Percentiles rank a stretch among this genome's conserved stretches.
Conservation (phyloP, 2,797 vertebrate species). For the Peromyscus attwateri region DNA sequence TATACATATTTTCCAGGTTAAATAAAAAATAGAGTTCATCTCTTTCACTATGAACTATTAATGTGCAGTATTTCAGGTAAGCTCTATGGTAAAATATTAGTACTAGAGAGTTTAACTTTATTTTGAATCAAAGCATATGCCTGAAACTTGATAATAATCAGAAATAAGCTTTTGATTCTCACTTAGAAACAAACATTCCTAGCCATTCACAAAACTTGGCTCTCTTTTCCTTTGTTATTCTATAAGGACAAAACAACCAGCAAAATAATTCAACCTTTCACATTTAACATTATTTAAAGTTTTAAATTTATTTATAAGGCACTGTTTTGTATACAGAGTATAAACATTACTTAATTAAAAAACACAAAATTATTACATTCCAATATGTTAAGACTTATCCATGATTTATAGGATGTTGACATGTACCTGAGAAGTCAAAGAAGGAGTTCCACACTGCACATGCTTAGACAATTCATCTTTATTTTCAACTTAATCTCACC, state of each 20-base stretch:
- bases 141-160: background rate
- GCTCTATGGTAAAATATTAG: slow-evolving; percentile 10
- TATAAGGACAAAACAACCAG: background rate
- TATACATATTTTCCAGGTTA: slow-evolving; percentile 7
- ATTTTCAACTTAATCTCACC: background rate
- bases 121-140: background rate
- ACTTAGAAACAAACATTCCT: background rate
- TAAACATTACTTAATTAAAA: background rate
- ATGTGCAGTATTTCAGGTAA: background rate
- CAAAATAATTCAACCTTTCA: background rate
- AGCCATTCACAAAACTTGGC: background rate
- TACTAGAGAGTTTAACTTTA: background rate
- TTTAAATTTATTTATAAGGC: background rate
- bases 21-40: background rate
- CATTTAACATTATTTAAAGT: background rate
- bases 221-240: slow-evolving; percentile 30
- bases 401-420: background rate
- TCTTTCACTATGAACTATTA: background rate
- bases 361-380: slow-evolving; percentile 3
- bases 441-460: background rate
- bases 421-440: background rate
- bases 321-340: background rate
- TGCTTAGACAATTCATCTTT: background rate
- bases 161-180: background rate
- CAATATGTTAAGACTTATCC: background rate